Conservation (phyloP, 2,797 vertebrate species). For the Gallinago solitaria region DNA sequence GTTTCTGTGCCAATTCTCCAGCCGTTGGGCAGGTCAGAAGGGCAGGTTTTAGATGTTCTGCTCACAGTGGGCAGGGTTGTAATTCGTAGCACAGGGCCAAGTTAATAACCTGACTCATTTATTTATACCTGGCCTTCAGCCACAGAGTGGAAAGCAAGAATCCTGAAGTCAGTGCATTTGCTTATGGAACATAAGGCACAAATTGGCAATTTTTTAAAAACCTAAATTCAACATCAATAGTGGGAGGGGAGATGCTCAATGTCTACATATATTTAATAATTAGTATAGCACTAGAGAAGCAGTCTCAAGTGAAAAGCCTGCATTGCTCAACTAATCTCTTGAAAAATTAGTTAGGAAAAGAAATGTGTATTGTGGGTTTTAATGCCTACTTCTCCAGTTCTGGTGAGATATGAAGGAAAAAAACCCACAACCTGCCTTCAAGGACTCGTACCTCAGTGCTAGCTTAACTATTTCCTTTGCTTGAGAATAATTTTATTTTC, state of each 20-base stretch:
- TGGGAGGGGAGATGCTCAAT: neutral
- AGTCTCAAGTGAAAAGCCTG: neutral
- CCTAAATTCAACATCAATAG: neutral
- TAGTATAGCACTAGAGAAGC: neutral
- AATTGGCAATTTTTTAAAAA: neutral
- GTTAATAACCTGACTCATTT: conserved; percentile 49
- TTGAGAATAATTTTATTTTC: neutral
- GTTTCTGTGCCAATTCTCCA: neutral
- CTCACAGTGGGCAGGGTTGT: neutral
- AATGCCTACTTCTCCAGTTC: neutral
- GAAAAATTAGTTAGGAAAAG: neutral
- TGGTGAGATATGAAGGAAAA: neutral
- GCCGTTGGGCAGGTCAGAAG: neutral
- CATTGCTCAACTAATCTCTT: neutral
- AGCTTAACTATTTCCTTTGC: neutral
- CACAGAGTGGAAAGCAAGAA: neutral
- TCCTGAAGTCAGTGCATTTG: neutral
- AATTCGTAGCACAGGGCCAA: neutral
- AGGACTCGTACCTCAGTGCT: neutral
- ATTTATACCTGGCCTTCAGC: conserved; percentile 22
- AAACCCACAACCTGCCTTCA: neutral
- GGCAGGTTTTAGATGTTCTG: conserved; percentile 1
- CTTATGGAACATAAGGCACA: neutral
- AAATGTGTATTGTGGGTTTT: neutral
- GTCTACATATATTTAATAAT: neutral